A percentile compares a stretch with the other conserved stretches of the same genome.
These are phyloP conservation scores for Cherax destructor DNA, from an alignment of 1,140 invertebrate genomes.

Conservation along the genomic window DNA sequence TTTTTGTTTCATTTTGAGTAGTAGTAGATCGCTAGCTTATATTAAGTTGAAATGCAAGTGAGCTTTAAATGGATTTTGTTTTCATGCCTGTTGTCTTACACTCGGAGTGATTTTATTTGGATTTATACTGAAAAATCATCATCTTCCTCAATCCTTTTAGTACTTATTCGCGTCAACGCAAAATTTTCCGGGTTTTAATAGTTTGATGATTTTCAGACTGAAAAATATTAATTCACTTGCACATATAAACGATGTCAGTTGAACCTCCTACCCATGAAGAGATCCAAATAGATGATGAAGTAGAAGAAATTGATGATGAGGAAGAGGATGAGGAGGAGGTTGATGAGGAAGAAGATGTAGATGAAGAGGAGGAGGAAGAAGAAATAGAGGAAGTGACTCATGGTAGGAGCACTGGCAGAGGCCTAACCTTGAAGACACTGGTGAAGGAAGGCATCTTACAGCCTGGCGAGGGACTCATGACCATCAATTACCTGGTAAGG, in stretches of 20 bases:
- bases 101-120: background rate
- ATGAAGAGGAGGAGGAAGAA: constrained; percentile 55
- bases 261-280: constrained; percentile 55
- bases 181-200: constrained; percentile 6
- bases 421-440: constrained; percentile 87
- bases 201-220: constrained; percentile 57
- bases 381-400: constrained; percentile 58
- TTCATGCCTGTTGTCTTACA: constrained; percentile 13
- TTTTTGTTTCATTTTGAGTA: constrained; percentile 7
- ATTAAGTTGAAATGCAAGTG: constrained; percentile 27
- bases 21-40: background rate
- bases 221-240: constrained; percentile 47
- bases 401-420: constrained; percentile 60
- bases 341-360: constrained; percentile 50
- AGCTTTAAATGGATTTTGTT: constrained; percentile 45
- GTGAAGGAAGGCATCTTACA: constrained; percentile 87
- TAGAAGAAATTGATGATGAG: constrained; percentile 60
- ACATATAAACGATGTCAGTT: constrained; percentile 62
- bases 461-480: constrained; percentile 87
- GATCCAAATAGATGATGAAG: constrained; percentile 61
- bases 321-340: constrained; percentile 53
- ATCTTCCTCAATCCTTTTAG: constrained; percentile 2
- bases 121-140: background rate
- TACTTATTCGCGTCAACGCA: background rate
- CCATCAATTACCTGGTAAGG: constrained; percentile 90